phyloP scores from a whole-genome alignment of 2,113 vertebrate genomes.

The Nipponia nippon region DNA sequence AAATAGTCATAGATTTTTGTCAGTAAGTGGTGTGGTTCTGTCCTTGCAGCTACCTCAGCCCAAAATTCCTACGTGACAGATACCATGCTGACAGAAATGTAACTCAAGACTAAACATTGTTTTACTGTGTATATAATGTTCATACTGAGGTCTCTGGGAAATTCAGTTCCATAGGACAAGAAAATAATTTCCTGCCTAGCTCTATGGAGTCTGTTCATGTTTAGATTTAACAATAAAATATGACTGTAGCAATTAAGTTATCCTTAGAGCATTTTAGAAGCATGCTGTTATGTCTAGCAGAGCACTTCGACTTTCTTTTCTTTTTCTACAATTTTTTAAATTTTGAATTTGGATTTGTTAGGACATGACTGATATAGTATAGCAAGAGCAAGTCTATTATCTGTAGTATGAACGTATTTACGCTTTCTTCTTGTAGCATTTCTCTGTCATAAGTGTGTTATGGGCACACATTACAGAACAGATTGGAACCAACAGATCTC shows the following conservation, averaged over 20 bases:
- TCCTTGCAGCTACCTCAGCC: not conserved
- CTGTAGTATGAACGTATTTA: not conserved
- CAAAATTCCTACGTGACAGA: not conserved
- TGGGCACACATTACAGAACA: fast-evolving
- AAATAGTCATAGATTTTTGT: not conserved
- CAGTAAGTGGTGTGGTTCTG: not conserved
- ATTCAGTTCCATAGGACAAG: not conserved
- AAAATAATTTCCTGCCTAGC: not conserved
- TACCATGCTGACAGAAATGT: not conserved
- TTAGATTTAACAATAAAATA: not conserved
- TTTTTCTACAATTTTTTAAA: not conserved
- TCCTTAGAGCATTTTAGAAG: not conserved
- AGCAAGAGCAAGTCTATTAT: not conserved
- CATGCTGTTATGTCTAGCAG: not conserved
- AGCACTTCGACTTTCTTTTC: not conserved
- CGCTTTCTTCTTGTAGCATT: not conserved
- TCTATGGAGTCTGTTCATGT: not conserved
- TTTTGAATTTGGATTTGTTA: not conserved
- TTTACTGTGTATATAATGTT: not conserved
- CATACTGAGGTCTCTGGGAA: not conserved
- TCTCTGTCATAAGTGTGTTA: not conserved
- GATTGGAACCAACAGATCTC: not conserved
- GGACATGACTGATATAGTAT: not conserved
- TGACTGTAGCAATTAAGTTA: not conserved
- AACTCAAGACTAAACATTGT: not conserved